These are phyloP conservation scores for Malthinus flaveolus DNA, from an alignment of 2,888 invertebrate genomes.

Conservation along the genomic window DNA sequence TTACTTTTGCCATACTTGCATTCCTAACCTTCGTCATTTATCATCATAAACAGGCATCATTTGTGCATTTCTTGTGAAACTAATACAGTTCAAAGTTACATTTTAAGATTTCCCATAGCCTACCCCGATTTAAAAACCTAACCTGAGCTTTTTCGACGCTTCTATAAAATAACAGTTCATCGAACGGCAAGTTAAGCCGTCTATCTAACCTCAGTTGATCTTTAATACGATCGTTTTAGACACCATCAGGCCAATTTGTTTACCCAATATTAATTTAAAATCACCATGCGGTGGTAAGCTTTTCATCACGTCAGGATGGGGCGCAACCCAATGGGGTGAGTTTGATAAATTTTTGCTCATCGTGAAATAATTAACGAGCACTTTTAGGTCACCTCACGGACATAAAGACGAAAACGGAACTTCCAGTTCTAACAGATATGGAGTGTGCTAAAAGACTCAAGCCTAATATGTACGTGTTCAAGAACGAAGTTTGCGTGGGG, in stretches of 20 bases:
- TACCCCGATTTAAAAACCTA: too few relatives aligned
- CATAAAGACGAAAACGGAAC: background rate
- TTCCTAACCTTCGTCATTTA: too few relatives aligned
- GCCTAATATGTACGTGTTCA: background rate
- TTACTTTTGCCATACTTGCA: too few relatives aligned
- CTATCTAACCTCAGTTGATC: too few relatives aligned
- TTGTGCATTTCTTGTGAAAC: too few relatives aligned
- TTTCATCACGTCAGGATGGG: constrained; percentile 17
- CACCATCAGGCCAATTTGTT: constrained; percentile 60
- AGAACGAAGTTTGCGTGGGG: background rate
- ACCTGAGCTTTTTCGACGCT: too few relatives aligned
- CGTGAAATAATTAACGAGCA: background rate
- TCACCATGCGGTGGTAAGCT: background rate
- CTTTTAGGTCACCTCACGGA: background rate
- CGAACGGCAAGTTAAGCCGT: too few relatives aligned
- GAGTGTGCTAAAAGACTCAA: background rate
- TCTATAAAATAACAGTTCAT: too few relatives aligned
- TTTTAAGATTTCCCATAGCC: too few relatives aligned
- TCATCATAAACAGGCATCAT: too few relatives aligned
- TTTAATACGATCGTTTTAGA: constrained; percentile 41
- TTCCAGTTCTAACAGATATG: background rate
- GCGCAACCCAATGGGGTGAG: background rate
- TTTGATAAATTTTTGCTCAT: background rate
- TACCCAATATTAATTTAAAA: constrained; percentile 52
- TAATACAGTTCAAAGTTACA: too few relatives aligned